Base-by-base conservation (phyloP, 2,113 vertebrate genomes). In the Hymenochirus boettgeri region DNA sequence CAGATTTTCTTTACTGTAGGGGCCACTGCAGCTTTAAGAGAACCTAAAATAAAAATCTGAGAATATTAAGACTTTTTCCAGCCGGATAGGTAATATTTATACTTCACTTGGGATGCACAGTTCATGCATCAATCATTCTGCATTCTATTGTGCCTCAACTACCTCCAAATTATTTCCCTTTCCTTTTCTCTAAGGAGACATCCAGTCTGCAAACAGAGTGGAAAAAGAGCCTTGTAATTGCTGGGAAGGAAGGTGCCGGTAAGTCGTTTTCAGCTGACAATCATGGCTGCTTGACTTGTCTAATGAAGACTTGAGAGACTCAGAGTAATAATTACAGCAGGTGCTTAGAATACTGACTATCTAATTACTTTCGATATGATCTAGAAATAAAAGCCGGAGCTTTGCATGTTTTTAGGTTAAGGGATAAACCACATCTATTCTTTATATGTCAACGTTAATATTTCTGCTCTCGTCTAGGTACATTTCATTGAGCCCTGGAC, bases 241-340 rank as follows among this genome's bases (percentile, higher is more conserved):
- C 63, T 35, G 46, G 37, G 29, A 42, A 19, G n/a, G 31, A 17
- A 29, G 27, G 22, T 27, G 45, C 45, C 52, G 3, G n/a, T 39
- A 65, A 27, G 29, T 45, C 42, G 48, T 26, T 56, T 50, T 66
- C 45, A 22, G 27, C 25, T 58, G 63, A 29, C 63, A 66, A 57
- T 66, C 63, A 66, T 51, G 22, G 63, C 31, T 15, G 54, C 54
- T 50, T 57, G 54, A 35, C 63, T 51, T 33, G 62, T 45, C 39
- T 66, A 66, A 66, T 66, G 63, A 66, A 57, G 63, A 57, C 63
- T 57, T 66, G 45, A 58, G 54, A 57, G 63, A 58, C 54, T 37
- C 37, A 31, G 54, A 66, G 54, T 25, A 66, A 66, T 66, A 57
- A 66, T 57, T 66, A 66, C 35, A 19, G 53, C 39, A 65, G 62